These are phyloP conservation scores for Hydraecia micacea DNA, from an alignment of 2,888 invertebrate genomes.

Conservation along the genomic window DNA sequence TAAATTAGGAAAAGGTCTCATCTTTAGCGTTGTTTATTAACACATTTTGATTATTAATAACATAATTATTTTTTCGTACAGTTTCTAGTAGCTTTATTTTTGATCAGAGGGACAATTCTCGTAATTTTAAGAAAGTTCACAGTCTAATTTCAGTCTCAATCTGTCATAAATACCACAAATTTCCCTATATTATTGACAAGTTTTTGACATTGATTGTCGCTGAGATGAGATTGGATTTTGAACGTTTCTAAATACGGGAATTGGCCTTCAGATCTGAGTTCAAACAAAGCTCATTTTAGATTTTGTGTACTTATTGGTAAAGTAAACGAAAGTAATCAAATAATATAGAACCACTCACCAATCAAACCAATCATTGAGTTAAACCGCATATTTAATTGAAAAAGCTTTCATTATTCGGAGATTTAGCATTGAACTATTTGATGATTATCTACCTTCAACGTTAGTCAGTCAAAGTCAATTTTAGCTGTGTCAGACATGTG, in stretches of 20 bases:
- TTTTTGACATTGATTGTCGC: no score
- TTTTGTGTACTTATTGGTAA: background rate
- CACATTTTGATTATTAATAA: background rate
- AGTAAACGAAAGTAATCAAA: background rate
- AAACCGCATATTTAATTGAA: background rate
- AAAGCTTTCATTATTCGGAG: background rate
- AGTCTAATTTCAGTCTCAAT: no score
- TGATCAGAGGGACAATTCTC: background rate
- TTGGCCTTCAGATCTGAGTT: background rate
- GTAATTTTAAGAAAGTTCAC: no score
- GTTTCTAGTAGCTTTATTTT: background rate
- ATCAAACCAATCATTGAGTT: background rate
- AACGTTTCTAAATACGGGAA: no score
- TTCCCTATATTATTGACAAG: no score
- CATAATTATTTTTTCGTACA: background rate
- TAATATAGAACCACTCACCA: background rate
- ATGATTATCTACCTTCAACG: background rate
- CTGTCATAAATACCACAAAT: no score
- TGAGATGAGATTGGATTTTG: no score
- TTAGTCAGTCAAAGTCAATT: slow-evolving; percentile 27
- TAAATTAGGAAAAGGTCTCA: background rate
- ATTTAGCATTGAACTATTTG: background rate
- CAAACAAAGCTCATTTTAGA: background rate
- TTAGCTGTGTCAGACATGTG: background rate
- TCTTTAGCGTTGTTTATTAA: background rate